Evolutionary conservation across 2,113 vertebrate species (phyloP), one percentile per base, ranked within the genome.

Genomic region (Delphinus delphis): DNA sequence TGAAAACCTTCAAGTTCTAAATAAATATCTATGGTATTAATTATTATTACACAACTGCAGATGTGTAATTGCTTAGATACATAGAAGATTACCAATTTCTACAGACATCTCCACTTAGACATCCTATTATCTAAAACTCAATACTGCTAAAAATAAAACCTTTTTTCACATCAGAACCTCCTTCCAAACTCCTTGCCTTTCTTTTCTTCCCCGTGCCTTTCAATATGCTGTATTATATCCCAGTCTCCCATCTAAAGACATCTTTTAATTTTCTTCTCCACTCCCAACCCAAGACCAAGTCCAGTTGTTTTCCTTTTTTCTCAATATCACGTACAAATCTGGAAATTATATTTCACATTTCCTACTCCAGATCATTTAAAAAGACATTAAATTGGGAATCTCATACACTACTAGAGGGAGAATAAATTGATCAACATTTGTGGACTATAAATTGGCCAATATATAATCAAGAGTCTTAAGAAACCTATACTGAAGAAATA

Each of bases 181-280:
- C 11, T 68, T 74, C 28, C 4, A 77, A 95, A 67, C 91, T 76
- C 47, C 17, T 5, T 53, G 7, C 25, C 55, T 86, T 91, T 71
- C 62, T 58, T 26, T 80, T 38, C 50, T 58, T 58, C 21, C 50
- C 38, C 10, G 9, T 53, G 6, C 31, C 55, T 89, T 91, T 71
- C 67, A 91, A 50, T 55, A 88, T 13, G 36, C 36, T 65, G 0
- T 47, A 76, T 28, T 92, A 60, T 95, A 62, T 28, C 36, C n/a
- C 36, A 71, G 47, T 62, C 81, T 73, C 26, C 25, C 7, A 0
- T 41, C 28, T 55, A 41, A 91, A 58, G 26, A 58, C 11, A 41
- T 76, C 17, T 95, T 80, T 90, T 53, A 82, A 55, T 84, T 96
- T 94, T 94, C 44, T 81, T 88, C 60, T 95, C 26, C n/a, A 81